Percentiles rank a stretch among this genome's conserved stretches.
phyloP scores from a whole-genome alignment of 2,888 invertebrate genomes.

The Cheilosia scutellata region DNA sequence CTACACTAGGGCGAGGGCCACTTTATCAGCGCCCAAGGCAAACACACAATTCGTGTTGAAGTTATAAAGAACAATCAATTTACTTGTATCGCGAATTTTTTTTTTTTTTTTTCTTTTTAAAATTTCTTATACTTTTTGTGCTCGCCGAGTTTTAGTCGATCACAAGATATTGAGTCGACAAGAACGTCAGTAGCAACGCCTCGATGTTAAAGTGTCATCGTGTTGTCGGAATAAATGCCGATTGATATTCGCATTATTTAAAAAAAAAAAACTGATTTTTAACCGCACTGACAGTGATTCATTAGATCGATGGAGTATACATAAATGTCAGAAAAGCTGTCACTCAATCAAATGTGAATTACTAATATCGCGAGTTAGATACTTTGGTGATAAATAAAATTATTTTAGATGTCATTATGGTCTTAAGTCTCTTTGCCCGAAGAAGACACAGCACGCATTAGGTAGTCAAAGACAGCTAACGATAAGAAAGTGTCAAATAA shows the following conservation, averaged over 20 bases:
- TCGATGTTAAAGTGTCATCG: constrained; percentile 31
- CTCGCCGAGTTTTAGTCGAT: constrained; percentile 61
- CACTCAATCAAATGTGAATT: constrained; percentile 45
- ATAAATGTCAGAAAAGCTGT: constrained; percentile 47
- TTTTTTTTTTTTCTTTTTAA: constrained; percentile 34
- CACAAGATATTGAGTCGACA: constrained; percentile 63
- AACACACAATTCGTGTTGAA: constrained; percentile 27
- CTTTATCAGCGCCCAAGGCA: constrained; percentile 62
- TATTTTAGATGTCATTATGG: constrained; percentile 35
- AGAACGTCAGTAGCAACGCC: constrained; percentile 41
- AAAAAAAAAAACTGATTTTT: constrained; percentile 12
- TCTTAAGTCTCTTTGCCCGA: constrained; percentile 14
- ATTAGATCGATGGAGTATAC: constrained; percentile 40
- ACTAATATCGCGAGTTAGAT: constrained; percentile 16
- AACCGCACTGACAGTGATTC: constrained; percentile 35
- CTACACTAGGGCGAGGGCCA: constrained; percentile 29
- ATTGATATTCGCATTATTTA: constrained; percentile 10
- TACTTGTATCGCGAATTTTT: constrained; percentile 66
- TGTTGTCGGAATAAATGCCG: constrained; percentile 16
- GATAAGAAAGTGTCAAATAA: constrained; percentile 61
- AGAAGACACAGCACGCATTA: constrained; percentile 28
- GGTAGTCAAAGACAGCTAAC: constrained; percentile 31
- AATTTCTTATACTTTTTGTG: constrained; percentile 48
- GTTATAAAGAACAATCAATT: constrained; percentile 73
- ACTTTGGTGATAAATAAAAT: constrained; percentile 21